phyloP scores from a whole-genome alignment of 2,113 vertebrate genomes.

The Microtus ochrogaster region DNA sequence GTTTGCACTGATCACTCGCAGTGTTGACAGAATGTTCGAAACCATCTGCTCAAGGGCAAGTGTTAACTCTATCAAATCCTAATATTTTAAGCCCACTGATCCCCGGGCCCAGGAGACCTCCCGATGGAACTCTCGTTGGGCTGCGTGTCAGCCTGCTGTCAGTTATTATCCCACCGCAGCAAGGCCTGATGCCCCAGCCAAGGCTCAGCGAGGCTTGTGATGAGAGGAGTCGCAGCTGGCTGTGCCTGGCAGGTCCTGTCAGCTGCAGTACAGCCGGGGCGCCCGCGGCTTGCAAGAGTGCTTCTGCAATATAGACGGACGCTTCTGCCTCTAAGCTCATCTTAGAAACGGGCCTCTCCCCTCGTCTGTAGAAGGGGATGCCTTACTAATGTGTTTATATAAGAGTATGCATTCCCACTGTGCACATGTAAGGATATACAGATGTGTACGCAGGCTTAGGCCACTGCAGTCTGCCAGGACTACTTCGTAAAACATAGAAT shows the following conservation, averaged over 20 bases:
- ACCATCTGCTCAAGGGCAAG: constrained; percentile 96
- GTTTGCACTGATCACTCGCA: constrained; percentile 95
- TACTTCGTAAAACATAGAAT: constrained; percentile 45
- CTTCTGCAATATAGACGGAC: neutral
- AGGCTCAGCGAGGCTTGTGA: constrained; percentile 71
- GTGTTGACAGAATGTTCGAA: constrained; percentile 95
- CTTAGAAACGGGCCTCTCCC: constrained; percentile 28
- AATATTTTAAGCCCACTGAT: constrained; percentile 95
- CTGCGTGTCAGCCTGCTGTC: constrained; percentile 85
- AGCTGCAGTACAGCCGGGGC: neutral
- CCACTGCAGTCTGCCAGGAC: constrained; percentile 6
- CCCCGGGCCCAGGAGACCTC: constrained; percentile 89
- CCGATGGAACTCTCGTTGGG: constrained; percentile 85
- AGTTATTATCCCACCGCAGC: constrained; percentile 79
- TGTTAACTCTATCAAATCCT: constrained; percentile 93
- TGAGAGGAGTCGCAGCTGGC: constrained; percentile 51
- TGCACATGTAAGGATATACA: neutral
- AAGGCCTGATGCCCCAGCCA: constrained; percentile 72
- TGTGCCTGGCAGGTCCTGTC: neutral
- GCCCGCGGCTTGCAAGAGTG: neutral
- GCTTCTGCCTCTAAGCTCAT: constrained; percentile 26
- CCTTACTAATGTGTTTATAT: constrained; percentile 27
- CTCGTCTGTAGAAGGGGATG: neutral
- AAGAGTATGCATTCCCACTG: neutral
- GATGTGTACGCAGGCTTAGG: neutral